Conservation (phyloP, 2,113 vertebrate species). For the Callospermophilus lateralis region DNA sequence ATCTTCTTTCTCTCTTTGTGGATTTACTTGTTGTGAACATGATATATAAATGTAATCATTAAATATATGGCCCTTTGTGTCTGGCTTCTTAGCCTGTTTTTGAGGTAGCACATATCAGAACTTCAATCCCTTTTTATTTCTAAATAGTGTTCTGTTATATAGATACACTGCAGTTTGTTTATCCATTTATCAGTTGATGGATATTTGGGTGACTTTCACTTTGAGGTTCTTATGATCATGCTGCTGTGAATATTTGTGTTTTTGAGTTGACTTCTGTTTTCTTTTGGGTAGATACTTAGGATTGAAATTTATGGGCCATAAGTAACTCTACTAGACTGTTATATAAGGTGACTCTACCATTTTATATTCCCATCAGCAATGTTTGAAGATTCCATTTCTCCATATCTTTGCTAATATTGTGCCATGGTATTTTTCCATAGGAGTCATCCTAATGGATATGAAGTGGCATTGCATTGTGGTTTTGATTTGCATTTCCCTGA, state of each 20-base stretch:
- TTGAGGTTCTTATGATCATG: not conserved
- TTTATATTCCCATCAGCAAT: not conserved
- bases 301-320: not conserved
- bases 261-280: not conserved
- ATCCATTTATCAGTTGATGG: not conserved
- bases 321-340: not conserved
- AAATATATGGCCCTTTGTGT: not conserved
- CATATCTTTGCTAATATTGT: not conserved
- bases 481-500: not conserved
- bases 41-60: not conserved
- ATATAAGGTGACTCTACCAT: not conserved
- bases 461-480: not conserved
- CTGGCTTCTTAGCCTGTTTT: not conserved
- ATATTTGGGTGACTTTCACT: not conserved
- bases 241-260: not conserved
- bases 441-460: not conserved
- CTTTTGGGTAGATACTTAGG: not conserved
- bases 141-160: not conserved
- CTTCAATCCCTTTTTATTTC: conserved; percentile 31
- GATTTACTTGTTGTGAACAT: not conserved
- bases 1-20: not conserved
- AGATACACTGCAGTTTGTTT: not conserved
- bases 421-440: not conserved
- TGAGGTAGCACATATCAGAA: conserved; percentile 11
- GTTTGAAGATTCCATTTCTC: not conserved